These are phyloP conservation scores for Astreopora myriophthalma DNA, from an alignment of 64 coral and sea anemone genomes.

Conservation along the genomic window DNA sequence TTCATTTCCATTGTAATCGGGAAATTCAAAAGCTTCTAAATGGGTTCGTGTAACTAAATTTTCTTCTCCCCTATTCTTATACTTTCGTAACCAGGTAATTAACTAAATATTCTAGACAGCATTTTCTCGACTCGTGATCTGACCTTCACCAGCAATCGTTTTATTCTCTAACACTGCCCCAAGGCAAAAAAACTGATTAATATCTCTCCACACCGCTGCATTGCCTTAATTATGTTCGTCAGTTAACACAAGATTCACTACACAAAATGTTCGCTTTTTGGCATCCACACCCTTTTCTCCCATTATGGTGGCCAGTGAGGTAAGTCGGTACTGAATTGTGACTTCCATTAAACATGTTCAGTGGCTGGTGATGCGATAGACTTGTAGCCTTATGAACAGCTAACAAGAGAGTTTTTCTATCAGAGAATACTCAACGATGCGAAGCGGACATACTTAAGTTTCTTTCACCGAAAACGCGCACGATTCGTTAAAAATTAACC, in stretches of 20 bases:
- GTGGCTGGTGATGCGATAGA: background rate
- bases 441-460: background rate
- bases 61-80: background rate
- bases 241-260: background rate
- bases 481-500: too few species aligned
- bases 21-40: background rate
- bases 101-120: background rate
- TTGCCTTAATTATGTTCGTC: background rate
- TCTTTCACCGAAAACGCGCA: background rate
- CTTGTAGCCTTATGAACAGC: background rate
- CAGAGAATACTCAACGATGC: background rate
- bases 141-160: background rate
- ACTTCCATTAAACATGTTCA: background rate
- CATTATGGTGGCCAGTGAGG: background rate
- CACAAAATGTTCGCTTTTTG: background rate
- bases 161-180: background rate
- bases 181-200: background rate
- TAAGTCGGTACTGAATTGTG: background rate
- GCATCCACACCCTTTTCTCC: background rate
- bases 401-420: background rate
- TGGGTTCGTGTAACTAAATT: background rate
- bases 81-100: background rate
- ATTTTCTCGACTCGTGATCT: background rate
- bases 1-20: background rate
- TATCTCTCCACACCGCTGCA: background rate